These are phyloP conservation scores for Ameiurus melas DNA, from an alignment of 2,113 vertebrate species.

Conservation along the genomic window DNA sequence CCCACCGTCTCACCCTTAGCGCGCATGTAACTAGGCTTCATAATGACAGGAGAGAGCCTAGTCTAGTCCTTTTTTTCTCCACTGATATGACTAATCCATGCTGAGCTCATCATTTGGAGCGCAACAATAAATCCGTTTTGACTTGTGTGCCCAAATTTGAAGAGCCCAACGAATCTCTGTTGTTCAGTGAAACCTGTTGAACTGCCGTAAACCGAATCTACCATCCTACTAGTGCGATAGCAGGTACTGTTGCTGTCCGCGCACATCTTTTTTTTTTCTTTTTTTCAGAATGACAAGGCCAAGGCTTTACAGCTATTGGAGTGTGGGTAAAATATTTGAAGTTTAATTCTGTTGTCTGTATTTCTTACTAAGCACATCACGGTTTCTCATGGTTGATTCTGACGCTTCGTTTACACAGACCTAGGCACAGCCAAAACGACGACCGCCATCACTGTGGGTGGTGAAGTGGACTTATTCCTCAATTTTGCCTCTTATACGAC, in stretches of 20 bases:
- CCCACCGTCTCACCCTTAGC: slow-evolving; percentile 6
- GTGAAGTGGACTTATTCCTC: not conserved
- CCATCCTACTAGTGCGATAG: not conserved
- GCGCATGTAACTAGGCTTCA: slow-evolving; percentile 2
- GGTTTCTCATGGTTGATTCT: not conserved
- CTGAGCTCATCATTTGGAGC: not conserved
- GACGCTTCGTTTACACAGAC: not conserved
- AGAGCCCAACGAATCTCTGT: not conserved
- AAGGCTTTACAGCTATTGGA: not conserved
- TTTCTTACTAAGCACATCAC: not conserved
- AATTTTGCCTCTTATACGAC: too few relatives aligned
- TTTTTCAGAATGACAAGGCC: not conserved
- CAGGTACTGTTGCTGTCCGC: not conserved
- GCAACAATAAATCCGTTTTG: slow-evolving; percentile 31
- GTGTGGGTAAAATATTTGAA: not conserved
- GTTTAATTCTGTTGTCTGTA: not conserved
- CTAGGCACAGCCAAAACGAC: not conserved
- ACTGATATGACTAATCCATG: slow-evolving; percentile 18
- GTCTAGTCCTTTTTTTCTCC: not conserved
- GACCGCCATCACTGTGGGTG: not conserved
- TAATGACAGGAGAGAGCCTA: slow-evolving; percentile 7
- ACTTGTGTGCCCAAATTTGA: not conserved
- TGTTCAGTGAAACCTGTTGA: not conserved
- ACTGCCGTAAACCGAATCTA: not conserved
- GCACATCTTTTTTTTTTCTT: not conserved